Evolutionary conservation across 2,797 vertebrate genomes (phyloP), one percentile per base, ranked within the genome.

Genomic region (Hirundo rustica): DNA sequence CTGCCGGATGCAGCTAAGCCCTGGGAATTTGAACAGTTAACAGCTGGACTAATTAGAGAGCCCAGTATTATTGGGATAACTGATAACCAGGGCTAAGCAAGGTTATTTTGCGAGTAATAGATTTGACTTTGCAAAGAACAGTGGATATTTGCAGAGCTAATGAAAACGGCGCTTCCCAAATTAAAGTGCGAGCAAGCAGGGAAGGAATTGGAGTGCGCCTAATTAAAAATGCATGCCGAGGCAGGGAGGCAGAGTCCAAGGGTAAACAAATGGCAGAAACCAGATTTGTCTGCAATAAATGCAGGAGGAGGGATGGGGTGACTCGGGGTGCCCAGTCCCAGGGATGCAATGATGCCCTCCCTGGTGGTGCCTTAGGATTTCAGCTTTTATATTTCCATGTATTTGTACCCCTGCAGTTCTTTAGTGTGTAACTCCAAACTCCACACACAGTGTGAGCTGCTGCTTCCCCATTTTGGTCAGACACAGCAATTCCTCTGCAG

Each of bases 101-200:
- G 95, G 95, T 91, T 91, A 95, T 95, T 95, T 93, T 74, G 81
- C 61, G 15, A 77, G 86, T 95, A 95, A 96, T 94, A 87, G 89
- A 75, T 94, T 95, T 95, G 94, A 96, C 95, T 95, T 97, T 97
- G 92, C 61, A 85, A 93, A 96, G 95, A 97, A 22, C 84, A 7
- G 81, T 0, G 78, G 86, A 44, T 94, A 93, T 97, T 94, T 97
- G 91, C 95, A 85, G 86, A 95, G 93, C 94, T 96, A 96, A 96
- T 96, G 95, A 90, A 94, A 95, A 94, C 84, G 2, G 10, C 2
- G 47, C 75, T 82, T 54, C 93, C 93, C 92, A 92, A 94, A 96
- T 96, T 80, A 77, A 94, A 94, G 90, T 1, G 32, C 5, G 65
- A 82, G 93, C 88, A 23, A 79, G 93, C 92, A 74, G 84, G 72